Base-by-base conservation (phyloP, 2,888 invertebrate genomes). In the Dyspetes luteomarginatus region DNA sequence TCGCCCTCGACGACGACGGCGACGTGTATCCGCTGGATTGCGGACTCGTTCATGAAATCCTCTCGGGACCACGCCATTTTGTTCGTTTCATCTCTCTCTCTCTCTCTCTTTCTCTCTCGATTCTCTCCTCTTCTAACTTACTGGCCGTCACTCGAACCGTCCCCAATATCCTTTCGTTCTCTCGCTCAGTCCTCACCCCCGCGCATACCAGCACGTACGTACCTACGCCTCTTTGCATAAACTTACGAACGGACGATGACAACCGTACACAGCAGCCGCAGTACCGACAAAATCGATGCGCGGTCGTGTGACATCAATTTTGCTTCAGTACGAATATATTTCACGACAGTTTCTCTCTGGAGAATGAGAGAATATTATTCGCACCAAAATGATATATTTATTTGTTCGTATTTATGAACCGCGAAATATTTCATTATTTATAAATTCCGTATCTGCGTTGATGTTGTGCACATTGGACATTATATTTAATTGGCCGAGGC, bases 1-100 rank as follows among this genome's bases (percentile, higher is more conserved):
- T 69, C 68, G 55, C 30, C 52, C 56, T n/a, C 84, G 81, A 82
- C 86, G 85, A 88, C 88, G 88, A 87, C 89, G 90, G 87, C 88
- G 88, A 89, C 89, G 86, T 89, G 89, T 88, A 90, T 89, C 86
- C 88, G 85, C 86, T 88, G 90, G 90, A 91, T 91, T 89, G 90
- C 90, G 90, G 89, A 88, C 88, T 90, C 90, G 89, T 90, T 90
- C 88, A 75, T 76, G 72, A 82, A 88, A 89, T 84, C 83, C 90
- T 89, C 90, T 67, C 78, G 89, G 88, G 89, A 89, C 75, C 85
- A 83, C 88, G 90, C 90, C 91, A 90, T 91, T 88, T 91, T 91
- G 89, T 77, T 69, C 73, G 55, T 45, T 26, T 41, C 80, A 43
- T 85, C 85, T 58, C 85, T 86, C 83, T 62, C 60, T 41, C 55